These are phyloP conservation scores for Salticus scenicus DNA, from an alignment of 2,888 invertebrate species.

Conservation along the genomic window DNA sequence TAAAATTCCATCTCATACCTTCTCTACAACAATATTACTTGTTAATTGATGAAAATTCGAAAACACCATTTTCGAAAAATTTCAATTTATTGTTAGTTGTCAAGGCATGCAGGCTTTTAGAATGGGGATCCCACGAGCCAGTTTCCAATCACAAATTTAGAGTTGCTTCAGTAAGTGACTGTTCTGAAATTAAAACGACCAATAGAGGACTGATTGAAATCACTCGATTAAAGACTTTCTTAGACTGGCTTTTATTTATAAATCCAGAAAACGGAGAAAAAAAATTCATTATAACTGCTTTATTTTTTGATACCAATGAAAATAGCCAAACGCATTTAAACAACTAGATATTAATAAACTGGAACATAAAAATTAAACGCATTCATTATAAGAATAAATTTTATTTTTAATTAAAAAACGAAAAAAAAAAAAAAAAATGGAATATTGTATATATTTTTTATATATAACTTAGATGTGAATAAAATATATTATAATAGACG, in stretches of 20 bases:
- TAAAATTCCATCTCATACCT: neutral
- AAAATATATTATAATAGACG: too few relatives aligned
- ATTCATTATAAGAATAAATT: too few relatives aligned
- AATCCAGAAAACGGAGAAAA: conserved; percentile 19
- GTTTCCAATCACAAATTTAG: conserved; percentile 23
- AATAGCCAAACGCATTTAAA: neutral
- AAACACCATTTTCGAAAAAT: neutral
- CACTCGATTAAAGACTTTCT: neutral
- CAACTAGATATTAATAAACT: too few relatives aligned
- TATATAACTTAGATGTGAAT: too few relatives aligned
- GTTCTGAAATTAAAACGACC: neutral
- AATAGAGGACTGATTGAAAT: neutral
- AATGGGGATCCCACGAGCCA: conserved; percentile 13
- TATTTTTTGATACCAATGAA: conserved; percentile 5
- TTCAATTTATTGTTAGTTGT: neutral
- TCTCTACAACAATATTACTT: conserved; percentile 19
- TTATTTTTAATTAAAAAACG: too few relatives aligned
- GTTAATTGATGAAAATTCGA: neutral
- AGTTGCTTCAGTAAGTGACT: conserved; percentile 16
- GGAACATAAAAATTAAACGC: too few relatives aligned
- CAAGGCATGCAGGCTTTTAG: neutral
- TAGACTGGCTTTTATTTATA: conserved; percentile 34
- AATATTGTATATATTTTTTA: too few relatives aligned
- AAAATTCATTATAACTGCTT: neutral
- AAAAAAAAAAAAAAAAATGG: too few relatives aligned